phyloP scores from a whole-genome alignment of 2,113 vertebrate genomes.

The Clupea harengus region DNA sequence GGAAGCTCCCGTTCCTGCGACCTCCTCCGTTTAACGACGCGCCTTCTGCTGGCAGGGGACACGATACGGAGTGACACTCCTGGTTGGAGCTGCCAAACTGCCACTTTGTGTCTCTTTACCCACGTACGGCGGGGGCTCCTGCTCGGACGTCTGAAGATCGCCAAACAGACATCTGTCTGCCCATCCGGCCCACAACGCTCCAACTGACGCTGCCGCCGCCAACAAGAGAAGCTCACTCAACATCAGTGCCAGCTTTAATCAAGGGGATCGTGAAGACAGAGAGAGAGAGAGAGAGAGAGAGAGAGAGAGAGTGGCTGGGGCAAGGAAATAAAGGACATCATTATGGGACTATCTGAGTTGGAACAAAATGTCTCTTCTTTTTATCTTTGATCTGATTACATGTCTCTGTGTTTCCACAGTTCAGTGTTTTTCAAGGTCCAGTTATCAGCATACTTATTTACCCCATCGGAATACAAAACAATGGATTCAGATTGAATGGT shows the following conservation, averaged over 20 bases:
- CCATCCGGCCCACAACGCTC: constrained; percentile 53
- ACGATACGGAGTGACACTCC: constrained; percentile 77
- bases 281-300: constrained; percentile 49
- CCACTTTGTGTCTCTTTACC: constrained; percentile 80
- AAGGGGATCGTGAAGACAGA: constrained; percentile 41
- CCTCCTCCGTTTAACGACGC: constrained; percentile 68
- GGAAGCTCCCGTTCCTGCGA: constrained; percentile 65
- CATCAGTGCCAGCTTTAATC: constrained; percentile 46
- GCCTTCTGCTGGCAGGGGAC: constrained; percentile 76
- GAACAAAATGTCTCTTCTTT: background rate
- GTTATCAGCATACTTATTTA: too few relatives aligned
- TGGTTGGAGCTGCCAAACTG: constrained; percentile 80
- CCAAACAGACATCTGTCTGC: constrained; percentile 77
- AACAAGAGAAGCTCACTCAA: constrained; percentile 59
- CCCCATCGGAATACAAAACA: too few relatives aligned
- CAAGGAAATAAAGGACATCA: background rate
- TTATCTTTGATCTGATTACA: background rate
- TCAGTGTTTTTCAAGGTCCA: background rate
- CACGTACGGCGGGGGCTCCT: constrained; percentile 71
- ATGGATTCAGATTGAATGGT: too few relatives aligned
- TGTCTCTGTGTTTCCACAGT: background rate
- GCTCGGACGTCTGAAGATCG: constrained; percentile 70
- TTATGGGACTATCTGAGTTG: background rate
- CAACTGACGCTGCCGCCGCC: background rate
- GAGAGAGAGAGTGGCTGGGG: background rate